Conservation (phyloP, 2,888 invertebrate species). For the Empis stercorea region DNA sequence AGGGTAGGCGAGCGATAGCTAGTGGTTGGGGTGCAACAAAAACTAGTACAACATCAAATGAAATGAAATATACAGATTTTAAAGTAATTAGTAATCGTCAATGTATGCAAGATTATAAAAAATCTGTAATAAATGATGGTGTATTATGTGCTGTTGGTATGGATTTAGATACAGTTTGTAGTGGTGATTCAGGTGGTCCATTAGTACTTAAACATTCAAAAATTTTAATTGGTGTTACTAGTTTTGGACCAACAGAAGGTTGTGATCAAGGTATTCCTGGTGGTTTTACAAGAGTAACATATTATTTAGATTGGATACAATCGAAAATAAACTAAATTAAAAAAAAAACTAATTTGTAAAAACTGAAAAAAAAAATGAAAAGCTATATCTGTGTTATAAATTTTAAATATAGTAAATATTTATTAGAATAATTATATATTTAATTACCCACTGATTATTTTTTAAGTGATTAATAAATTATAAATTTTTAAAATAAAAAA, state of each 20-base stretch:
- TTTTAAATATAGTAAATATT: too few relatives aligned
- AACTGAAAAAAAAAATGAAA: background rate
- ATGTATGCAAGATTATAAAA: conserved; percentile 26
- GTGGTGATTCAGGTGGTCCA: conserved; percentile 35
- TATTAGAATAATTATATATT: too few relatives aligned
- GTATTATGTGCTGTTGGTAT: conserved; percentile 32
- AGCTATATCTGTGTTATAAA: too few relatives aligned
- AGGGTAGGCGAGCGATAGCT: conserved; percentile 26
- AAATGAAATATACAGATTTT: conserved; percentile 32
- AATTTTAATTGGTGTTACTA: conserved; percentile 31
- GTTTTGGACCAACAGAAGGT: conserved; percentile 30
- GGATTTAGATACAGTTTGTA: conserved; percentile 31
- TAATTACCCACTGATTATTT: too few relatives aligned
- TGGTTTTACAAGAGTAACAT: conserved; percentile 31
- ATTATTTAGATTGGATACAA: conserved; percentile 31
- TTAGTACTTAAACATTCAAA: conserved; percentile 26
- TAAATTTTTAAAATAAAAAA: too few relatives aligned
- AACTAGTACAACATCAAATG: conserved; percentile 21
- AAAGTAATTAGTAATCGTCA: conserved; percentile 29
- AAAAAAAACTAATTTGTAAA: conserved; percentile 4
- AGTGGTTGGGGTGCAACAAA: conserved; percentile 32
- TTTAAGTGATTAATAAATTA: too few relatives aligned
- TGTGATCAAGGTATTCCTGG: conserved; percentile 31
- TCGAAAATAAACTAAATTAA: conserved; percentile 24
- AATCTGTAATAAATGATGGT: conserved; percentile 23